A percentile compares a stretch with the other conserved stretches of the same genome.
phyloP scores from a whole-genome alignment of 2,888 invertebrate species.

The Drosophila testacea region DNA sequence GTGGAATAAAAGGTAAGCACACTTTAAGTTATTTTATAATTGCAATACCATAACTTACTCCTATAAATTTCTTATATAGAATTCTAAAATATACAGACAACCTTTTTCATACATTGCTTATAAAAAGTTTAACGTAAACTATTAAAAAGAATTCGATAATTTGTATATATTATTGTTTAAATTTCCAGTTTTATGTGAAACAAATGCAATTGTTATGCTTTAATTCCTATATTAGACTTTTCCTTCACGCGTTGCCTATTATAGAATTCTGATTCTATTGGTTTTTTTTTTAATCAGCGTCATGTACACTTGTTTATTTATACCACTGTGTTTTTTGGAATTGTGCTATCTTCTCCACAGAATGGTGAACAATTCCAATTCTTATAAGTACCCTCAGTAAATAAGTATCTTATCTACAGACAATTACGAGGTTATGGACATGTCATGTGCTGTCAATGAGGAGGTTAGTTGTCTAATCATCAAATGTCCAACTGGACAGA shows the following conservation, averaged over 20 bases:
- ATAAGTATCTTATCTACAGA: slow-evolving; percentile 16
- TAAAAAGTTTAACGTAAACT: neutral
- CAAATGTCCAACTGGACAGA: slow-evolving; percentile 18
- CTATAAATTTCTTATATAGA: neutral
- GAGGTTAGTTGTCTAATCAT: slow-evolving; percentile 55
- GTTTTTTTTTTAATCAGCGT: neutral
- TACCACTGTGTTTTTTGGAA: slow-evolving; percentile 1
- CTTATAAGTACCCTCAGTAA: neutral
- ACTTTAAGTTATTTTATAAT: neutral
- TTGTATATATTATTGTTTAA: neutral
- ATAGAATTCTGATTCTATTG: too few species aligned
- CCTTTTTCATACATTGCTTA: neutral
- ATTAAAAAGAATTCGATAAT: neutral
- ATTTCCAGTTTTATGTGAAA: neutral
- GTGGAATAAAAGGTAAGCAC: neutral
- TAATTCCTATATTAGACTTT: slow-evolving; percentile 3
- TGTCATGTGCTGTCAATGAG: slow-evolving; percentile 46
- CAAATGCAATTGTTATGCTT: neutral
- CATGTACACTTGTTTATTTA: slow-evolving; percentile 18
- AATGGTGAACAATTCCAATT: slow-evolving; percentile 28
- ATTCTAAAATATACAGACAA: neutral
- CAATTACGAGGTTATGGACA: slow-evolving; percentile 47
- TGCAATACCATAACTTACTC: neutral
- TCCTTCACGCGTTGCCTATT: neutral
- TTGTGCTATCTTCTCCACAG: neutral